phyloP scores from a whole-genome alignment of 2,888 invertebrate species.

The Pelosia muscerda region DNA sequence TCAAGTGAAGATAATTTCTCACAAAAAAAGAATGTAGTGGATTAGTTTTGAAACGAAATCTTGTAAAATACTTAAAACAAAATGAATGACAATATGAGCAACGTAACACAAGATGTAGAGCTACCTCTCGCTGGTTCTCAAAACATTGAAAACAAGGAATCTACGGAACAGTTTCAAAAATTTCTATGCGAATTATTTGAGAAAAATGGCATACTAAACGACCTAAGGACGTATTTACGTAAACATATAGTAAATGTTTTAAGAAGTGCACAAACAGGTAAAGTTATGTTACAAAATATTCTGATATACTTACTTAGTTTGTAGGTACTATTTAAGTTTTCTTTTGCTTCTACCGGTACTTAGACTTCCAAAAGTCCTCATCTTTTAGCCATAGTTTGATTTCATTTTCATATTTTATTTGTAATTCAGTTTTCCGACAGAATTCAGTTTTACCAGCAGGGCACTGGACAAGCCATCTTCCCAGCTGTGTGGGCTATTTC shows the following conservation, averaged over 20 bases:
- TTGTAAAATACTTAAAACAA: constrained; percentile 39
- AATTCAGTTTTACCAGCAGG: no score
- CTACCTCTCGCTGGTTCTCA: constrained; percentile 42
- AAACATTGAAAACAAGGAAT: constrained; percentile 54
- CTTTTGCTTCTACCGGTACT: not conserved
- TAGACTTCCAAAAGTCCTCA: no score
- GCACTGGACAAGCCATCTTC: no score
- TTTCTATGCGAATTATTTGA: constrained; percentile 87
- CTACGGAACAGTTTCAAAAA: constrained; percentile 85
- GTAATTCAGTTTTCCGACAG: no score
- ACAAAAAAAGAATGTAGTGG: constrained; percentile 50
- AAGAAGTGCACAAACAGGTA: constrained; percentile 80
- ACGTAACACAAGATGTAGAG: constrained; percentile 37
- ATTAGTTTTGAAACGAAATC: constrained; percentile 19
- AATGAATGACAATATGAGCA: constrained; percentile 68
- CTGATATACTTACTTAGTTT: not conserved
- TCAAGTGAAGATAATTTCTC: constrained; percentile 54
- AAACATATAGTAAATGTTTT: constrained; percentile 87
- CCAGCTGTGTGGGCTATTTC: no score
- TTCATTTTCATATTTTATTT: no score
- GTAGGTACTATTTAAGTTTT: not conserved
- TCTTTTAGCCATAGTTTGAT: no score
- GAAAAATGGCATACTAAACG: constrained; percentile 87
- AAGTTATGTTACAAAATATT: not conserved
- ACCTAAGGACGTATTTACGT: constrained; percentile 87